Percentiles rank a stretch among this genome's conserved stretches.
These are phyloP conservation scores for Chelonus formosanus DNA, from an alignment of 2,888 invertebrate genomes.

Conservation along the genomic window DNA sequence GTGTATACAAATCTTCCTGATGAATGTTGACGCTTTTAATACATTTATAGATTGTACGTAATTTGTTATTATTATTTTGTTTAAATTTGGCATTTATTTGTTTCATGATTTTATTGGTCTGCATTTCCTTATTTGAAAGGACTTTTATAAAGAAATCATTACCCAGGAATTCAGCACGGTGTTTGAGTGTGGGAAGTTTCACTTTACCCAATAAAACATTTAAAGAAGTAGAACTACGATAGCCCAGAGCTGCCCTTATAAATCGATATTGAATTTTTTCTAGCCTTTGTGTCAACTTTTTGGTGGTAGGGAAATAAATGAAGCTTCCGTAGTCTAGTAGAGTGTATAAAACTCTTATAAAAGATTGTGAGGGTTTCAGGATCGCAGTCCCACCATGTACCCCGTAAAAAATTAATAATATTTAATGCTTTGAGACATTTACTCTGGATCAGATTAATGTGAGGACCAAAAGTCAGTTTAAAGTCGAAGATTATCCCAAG, in stretches of 20 bases:
- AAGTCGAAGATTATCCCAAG: neutral
- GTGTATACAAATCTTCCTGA: too few relatives aligned
- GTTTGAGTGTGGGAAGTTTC: constrained; percentile 19
- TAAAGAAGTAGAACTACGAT: constrained; percentile 25
- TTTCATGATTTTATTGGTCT: too few relatives aligned
- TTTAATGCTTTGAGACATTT: neutral
- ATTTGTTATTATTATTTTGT: too few relatives aligned
- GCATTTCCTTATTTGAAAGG: too few relatives aligned
- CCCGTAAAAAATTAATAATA: neutral
- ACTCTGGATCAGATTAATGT: neutral
- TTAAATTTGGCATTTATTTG: too few relatives aligned
- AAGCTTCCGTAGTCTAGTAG: constrained; percentile 34
- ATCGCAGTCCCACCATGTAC: neutral
- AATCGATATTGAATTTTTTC: constrained; percentile 35
- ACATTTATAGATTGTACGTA: too few relatives aligned
- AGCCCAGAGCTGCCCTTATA: constrained; percentile 34
- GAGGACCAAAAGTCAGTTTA: neutral
- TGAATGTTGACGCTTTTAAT: too few relatives aligned
- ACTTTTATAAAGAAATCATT: constrained; percentile 24
- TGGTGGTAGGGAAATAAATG: constrained; percentile 28
- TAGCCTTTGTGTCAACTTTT: constrained; percentile 11
- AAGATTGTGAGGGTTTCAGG: constrained; percentile 30
- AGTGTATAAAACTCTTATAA: constrained; percentile 38
- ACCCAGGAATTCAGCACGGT: constrained; percentile 25
- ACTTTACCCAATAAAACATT: constrained; percentile 32